Conservation (phyloP, 2,888 invertebrate genomes). For the Eristalis intricaria region DNA sequence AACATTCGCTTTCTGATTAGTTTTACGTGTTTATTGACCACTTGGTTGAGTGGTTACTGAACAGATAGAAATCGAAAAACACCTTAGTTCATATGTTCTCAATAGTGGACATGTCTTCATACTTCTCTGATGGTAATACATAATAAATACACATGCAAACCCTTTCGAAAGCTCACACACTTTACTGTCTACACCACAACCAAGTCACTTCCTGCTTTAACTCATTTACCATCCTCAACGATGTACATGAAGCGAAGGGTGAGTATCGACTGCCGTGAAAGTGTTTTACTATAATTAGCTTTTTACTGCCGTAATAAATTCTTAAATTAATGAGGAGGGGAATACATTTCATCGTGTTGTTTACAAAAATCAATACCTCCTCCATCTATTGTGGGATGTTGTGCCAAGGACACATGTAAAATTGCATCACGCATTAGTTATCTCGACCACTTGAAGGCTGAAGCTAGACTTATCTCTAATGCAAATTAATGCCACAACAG, state of each 20-base stretch:
- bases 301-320: slow-evolving; percentile 31
- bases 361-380: background rate
- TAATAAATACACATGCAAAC: background rate
- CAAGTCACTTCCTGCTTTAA: background rate
- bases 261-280: slow-evolving; percentile 13
- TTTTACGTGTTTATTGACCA: background rate
- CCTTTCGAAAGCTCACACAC: background rate
- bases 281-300: slow-evolving; percentile 30
- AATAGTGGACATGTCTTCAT: background rate
- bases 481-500: slow-evolving; percentile 13
- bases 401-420: background rate
- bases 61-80: background rate
- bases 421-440: background rate
- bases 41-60: background rate
- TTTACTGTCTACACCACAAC: background rate
- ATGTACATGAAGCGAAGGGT: background rate
- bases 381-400: background rate
- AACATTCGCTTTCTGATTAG: no score
- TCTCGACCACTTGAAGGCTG: background rate
- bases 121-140: background rate
- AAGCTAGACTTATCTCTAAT: slow-evolving; percentile 10
- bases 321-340: background rate
- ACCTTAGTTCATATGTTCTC: background rate
- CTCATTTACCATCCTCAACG: background rate
- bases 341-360: background rate